Evolutionary conservation across 2,113 vertebrate genomes (phyloP).

Genomic region (Melanerpes aurifrons): DNA sequence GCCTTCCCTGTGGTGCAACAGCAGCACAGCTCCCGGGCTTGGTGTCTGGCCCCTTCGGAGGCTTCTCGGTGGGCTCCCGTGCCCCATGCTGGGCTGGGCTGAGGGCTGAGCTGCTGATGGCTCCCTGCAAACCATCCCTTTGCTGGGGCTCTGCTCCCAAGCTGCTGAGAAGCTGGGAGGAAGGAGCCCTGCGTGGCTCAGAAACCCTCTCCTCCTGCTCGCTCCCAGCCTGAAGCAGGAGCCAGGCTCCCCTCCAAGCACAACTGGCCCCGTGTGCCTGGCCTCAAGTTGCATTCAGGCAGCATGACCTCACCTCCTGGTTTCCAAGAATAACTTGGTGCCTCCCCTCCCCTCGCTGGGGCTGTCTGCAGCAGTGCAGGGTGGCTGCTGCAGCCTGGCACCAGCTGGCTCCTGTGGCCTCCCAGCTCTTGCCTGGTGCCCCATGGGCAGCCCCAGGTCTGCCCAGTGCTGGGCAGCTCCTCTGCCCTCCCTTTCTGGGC

Average conservation of each 20-base stretch:
- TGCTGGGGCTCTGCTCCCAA: no score
- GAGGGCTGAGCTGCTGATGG: not conserved
- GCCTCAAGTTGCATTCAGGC: constrained; percentile 72
- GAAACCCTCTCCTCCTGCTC: no score
- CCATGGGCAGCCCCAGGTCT: rapidly evolving
- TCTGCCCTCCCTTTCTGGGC: not conserved
- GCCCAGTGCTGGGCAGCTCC: not conserved
- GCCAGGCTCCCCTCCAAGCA: constrained; percentile 38
- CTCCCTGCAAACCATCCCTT: not conserved
- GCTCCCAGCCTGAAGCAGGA: not conserved
- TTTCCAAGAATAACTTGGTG: constrained; percentile 66
- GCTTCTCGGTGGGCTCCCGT: not conserved
- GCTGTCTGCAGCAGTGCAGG: not conserved
- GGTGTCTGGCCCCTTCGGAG: not conserved
- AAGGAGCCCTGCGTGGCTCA: no score
- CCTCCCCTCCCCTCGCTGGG: not conserved
- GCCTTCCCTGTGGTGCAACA: rapidly evolving
- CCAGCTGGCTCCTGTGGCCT: not conserved
- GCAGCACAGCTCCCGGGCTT: rapidly evolving
- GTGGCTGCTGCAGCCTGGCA: not conserved
- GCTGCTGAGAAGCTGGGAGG: no score
- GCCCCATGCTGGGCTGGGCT: rapidly evolving
- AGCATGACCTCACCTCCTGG: constrained; percentile 71
- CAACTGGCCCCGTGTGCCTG: constrained; percentile 21
- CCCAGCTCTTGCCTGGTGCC: rapidly evolving